Percentiles rank a stretch among this genome's conserved stretches.
These are phyloP conservation scores for Sinocyclocheilus anshuiensis DNA, from an alignment of 2,113 vertebrate species.

Conservation along the genomic window DNA sequence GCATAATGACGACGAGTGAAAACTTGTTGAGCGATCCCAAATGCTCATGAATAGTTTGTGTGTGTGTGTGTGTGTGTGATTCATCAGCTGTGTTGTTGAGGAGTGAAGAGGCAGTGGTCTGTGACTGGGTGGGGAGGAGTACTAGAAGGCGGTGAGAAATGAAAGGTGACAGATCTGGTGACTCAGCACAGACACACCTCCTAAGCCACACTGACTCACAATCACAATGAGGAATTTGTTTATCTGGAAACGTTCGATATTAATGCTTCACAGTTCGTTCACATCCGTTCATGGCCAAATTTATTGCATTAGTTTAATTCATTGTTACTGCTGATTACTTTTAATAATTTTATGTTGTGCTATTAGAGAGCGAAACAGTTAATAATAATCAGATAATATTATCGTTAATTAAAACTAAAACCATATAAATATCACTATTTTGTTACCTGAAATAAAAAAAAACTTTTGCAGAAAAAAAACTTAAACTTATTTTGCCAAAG, in stretches of 20 bases:
- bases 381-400: no score
- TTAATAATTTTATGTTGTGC: not conserved
- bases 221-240: not conserved
- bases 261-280: not conserved
- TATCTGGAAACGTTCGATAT: conserved; percentile 9
- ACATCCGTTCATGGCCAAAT: not conserved
- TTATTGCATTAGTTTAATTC: not conserved
- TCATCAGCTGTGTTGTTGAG: conserved; percentile 2
- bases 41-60: not conserved
- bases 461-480: no score
- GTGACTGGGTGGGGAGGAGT: conserved; percentile 33
- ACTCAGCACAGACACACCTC: conserved; percentile 34
- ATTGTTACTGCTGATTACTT: not conserved
- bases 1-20: not conserved
- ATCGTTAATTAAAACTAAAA: no score
- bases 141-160: not conserved
- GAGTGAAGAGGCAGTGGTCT: conserved; percentile 30
- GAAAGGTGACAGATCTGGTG: conserved; percentile 33
- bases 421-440: no score
- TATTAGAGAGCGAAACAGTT: no score
- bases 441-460: no score
- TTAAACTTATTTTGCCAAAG: no score
- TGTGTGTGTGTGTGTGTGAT: not conserved
- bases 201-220: conserved; percentile 22
- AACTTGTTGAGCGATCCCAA: conserved; percentile 18